Percentiles rank a stretch among this genome's conserved stretches.
Conservation (phyloP, 2,888 invertebrate species). For the Eupithecia pulchellata region DNA sequence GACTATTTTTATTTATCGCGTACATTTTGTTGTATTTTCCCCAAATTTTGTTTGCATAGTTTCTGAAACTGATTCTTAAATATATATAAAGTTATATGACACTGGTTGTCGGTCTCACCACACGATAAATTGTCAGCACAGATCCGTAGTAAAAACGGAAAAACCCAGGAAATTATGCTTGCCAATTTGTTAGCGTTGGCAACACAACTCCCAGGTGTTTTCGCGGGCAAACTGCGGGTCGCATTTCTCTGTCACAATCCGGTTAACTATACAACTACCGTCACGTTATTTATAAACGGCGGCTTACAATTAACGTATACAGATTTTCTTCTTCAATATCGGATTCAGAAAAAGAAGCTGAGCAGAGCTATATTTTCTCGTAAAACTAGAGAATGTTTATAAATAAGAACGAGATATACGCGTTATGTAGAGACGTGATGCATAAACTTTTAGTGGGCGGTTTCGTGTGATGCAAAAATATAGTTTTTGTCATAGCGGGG, state of each 20-base stretch:
- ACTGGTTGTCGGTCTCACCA: not conserved
- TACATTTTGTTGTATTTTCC: no score
- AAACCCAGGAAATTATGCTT: constrained; percentile 6
- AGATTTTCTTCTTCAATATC: not conserved
- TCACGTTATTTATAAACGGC: constrained; percentile 12
- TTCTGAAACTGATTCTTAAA: not conserved
- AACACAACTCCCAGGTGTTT: constrained; percentile 58
- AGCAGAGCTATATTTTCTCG: not conserved
- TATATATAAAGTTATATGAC: not conserved
- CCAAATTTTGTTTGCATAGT: no score
- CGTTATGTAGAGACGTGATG: constrained; percentile 40
- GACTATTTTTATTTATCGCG: no score
- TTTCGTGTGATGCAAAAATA: constrained; percentile 62
- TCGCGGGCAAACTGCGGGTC: constrained; percentile 43
- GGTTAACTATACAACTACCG: constrained; percentile 52
- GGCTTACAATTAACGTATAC: constrained; percentile 1
- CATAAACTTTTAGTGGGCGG: constrained; percentile 61
- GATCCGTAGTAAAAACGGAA: constrained; percentile 2
- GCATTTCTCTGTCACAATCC: constrained; percentile 64
- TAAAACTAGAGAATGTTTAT: constrained; percentile 14
- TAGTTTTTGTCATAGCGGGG: constrained; percentile 64
- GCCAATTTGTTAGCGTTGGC: constrained; percentile 17
- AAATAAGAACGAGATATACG: constrained; percentile 9
- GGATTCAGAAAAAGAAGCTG: not conserved
- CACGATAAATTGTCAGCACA: not conserved